These are phyloP conservation scores for Azemiops feae DNA, from an alignment of 2,113 vertebrate species.

Conservation along the genomic window DNA sequence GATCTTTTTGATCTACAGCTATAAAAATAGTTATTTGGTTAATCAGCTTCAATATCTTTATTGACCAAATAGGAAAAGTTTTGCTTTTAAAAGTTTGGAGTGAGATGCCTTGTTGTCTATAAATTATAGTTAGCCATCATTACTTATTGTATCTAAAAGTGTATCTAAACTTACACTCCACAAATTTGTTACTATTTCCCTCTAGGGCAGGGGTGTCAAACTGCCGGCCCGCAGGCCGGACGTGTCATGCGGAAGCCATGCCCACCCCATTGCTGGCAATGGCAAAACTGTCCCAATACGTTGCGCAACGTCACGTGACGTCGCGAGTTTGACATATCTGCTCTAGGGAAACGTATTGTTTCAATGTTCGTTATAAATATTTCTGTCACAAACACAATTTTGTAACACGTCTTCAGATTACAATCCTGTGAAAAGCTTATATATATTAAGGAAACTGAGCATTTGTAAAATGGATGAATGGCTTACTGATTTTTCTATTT, in stretches of 20 bases:
- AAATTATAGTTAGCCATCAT: background rate
- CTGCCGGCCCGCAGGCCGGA: no score
- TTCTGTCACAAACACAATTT: background rate
- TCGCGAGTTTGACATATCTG: no score
- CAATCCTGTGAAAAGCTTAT: background rate
- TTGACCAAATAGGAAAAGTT: rapidly evolving
- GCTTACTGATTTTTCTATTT: background rate
- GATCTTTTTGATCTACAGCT: background rate
- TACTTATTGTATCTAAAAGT: background rate
- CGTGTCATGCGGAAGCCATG: no score
- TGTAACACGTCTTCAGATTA: background rate
- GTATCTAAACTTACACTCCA: background rate
- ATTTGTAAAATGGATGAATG: background rate
- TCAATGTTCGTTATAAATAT: background rate
- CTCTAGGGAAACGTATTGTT: background rate
- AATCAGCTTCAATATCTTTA: background rate
- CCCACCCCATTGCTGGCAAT: no score
- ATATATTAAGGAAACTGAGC: background rate
- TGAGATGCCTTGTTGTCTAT: background rate
- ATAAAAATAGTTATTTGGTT: background rate
- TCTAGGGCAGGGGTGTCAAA: no score
- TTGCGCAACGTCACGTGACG: no score
- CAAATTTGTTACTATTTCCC: no score
- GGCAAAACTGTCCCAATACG: no score
- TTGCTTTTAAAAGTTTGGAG: background rate